Evolutionary conservation across 2,113 vertebrate species (phyloP), one percentile per base, ranked within the genome.

Genomic region (Aramus guarauna): DNA sequence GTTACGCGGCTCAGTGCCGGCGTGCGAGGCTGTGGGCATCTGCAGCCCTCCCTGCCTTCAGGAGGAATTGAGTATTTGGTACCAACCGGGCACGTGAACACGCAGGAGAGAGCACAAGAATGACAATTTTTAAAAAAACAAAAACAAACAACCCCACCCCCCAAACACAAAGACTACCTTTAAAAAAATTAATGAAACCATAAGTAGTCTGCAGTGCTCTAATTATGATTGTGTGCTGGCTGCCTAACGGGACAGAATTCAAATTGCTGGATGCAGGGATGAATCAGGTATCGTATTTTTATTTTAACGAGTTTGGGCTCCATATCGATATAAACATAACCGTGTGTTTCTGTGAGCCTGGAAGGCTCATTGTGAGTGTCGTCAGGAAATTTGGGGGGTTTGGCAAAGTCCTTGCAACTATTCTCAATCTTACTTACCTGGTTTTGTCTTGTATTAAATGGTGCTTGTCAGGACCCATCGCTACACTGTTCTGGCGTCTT

Each of bases 1-100:
- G 18, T 3, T 50, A 55, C 36, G 59, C 7, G 15, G 53, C 72
- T 75, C 43, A 8, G 47, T 30, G 56, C 62, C 5, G 2, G 17
- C 7, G 0, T 4, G 12, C 9, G 4, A 43, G 50, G 47, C 5
- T 19, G 41, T 15, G 59, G 45, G 37, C 37, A 22, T 43, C 66
- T 72, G 62, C 52, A 17, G 41, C 3, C 47, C 41, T 69, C 21
- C 0, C 43, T 56, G 62, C 32, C 53, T 45, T 37, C 30, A 21
- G 74, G n/a, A 37, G 34, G 56, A n/a, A 11, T 4, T 6, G 32
- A 23, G 24, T 19, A 2, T 11, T 59, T 22, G 32, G 4, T 30
- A 34, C 29, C 43, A 84, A 1, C 12, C 24, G 37, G 59, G 7
- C 22, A n/a, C 0, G 5, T 9, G 29, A 48, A 32, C 0, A 0